Base-by-base conservation (phyloP, 1,140 invertebrate genomes). In the Musca vetustissima region DNA sequence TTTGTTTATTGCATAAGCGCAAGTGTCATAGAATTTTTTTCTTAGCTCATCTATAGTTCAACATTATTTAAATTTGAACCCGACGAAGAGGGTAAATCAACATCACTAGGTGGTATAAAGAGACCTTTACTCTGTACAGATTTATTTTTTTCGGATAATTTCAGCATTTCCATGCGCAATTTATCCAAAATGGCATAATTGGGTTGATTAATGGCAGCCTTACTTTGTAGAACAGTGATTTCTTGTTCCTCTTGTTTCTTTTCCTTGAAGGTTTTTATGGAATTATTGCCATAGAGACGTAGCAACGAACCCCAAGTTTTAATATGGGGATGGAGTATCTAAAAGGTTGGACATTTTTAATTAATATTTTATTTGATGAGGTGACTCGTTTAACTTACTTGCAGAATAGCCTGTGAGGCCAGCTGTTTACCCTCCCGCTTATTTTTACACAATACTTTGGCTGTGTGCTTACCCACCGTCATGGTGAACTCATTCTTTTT, bases 381-480 rank as follows among this genome's bases (percentile, higher is more conserved):
- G 8, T 14, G 48, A 28, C 8, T 28, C 28, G 3, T 28, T 28
- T 28, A 47, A 43, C 36, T 64, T 73, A 88, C 87, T 83, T 97
- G 93, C 32, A 99, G 82, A 73, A 99, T 96, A n/a, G 93, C 90
- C 84, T 98, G 97, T 15, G 96, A 95, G 13, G 96, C 96, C 74
- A 93, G 85, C 80, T 99, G 97, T 83, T 98, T 98, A n/a, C 96
- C 97, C 76, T 97, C 96, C 75, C 95, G 90, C 84, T 98, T 98
- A 84, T 98, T 98, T 77, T 95, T 94, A 82, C 96, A 98, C 9
- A 90, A 86, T 19, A 95, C 93, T n/a, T 89, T 90, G 6, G 92
- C 93, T 15, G 89, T 91, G 77, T 98, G 95, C 78, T 96, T 95
- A 15, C 95, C 96, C 55, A 98, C 95, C 13, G 89, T 91, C 93